phyloP scores from a whole-genome alignment of 1,140 invertebrate genomes.

The Aphaenogaster rudis region DNA sequence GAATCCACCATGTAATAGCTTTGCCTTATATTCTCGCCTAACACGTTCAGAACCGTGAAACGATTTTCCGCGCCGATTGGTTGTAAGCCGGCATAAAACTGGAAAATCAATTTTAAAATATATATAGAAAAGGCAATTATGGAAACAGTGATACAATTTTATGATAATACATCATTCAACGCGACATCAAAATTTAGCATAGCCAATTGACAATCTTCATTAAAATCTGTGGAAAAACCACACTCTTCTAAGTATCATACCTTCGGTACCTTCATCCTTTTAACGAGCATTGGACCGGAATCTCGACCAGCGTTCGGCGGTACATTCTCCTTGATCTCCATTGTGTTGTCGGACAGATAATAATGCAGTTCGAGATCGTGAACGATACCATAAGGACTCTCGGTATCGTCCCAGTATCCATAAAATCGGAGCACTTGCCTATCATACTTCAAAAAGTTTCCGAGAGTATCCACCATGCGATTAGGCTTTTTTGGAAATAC shows the following conservation, averaged over 20 bases:
- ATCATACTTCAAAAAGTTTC: conserved; percentile 93
- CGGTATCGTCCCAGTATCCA: conserved; percentile 96
- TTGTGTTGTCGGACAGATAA: conserved; percentile 95
- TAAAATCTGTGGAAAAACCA: background rate
- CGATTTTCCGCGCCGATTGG: conserved; percentile 88
- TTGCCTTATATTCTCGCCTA: conserved; percentile 88
- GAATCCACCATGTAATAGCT: conserved; percentile 89
- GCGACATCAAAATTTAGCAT: conserved; percentile 29
- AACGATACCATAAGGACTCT: conserved; percentile 91
- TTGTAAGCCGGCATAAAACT: conserved; percentile 86
- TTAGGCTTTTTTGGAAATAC: conserved; percentile 88
- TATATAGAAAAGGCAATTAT: conserved; percentile 8
- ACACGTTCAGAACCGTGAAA: conserved; percentile 91
- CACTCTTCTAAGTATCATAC: conserved; percentile 80
- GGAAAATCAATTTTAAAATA: conserved; percentile 29
- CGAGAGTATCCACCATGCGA: conserved; percentile 87
- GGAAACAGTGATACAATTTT: conserved; percentile 9
- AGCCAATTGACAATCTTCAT: background rate
- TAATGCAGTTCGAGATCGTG: conserved; percentile 93
- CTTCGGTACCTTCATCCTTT: conserved; percentile 93
- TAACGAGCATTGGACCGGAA: conserved; percentile 91
- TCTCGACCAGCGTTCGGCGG: conserved; percentile 91
- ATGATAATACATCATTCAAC: background rate
- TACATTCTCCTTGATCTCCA: conserved; percentile 94
- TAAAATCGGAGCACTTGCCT: conserved; percentile 93